Evolutionary conservation across 2,113 vertebrate species (phyloP).

Genomic region (Lutjanus erythropterus): DNA sequence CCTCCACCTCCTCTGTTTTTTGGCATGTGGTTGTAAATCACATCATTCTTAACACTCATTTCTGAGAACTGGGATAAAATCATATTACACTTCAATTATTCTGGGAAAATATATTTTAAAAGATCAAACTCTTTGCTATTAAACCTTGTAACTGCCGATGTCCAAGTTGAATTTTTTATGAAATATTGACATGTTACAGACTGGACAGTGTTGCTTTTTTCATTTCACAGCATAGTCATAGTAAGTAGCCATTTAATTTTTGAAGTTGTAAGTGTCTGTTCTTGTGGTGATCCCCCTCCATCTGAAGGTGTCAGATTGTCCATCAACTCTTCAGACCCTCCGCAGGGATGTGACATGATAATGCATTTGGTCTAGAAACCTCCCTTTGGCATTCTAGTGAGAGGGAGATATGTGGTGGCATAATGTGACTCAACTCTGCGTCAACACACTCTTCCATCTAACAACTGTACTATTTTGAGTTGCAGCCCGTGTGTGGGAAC

Average conservation of each 20-base stretch:
- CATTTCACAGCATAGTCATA: no score
- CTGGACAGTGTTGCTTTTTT: no score
- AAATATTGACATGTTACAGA: no score
- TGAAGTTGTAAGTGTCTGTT: background rate
- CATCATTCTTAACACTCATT: no score
- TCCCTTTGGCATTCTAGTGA: constrained; percentile 29
- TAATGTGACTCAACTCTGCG: constrained; percentile 78
- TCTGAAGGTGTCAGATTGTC: constrained; percentile 13
- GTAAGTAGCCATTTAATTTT: no score
- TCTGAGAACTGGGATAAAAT: no score
- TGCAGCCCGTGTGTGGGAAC: constrained; percentile 64
- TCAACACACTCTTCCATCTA: constrained; percentile 64
- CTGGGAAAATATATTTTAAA: no score
- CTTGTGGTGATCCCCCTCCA: background rate
- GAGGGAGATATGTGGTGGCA: constrained; percentile 34
- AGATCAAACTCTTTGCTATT: no score
- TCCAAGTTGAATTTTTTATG: no score
- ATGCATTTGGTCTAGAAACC: constrained; percentile 10
- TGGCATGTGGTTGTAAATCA: no score
- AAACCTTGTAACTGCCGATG: no score
- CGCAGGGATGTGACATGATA: background rate
- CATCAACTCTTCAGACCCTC: constrained; percentile 10
- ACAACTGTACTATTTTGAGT: constrained; percentile 70
- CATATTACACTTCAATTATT: no score
- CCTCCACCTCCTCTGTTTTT: background rate